A percentile compares a stretch with the other conserved stretches of the same genome.
Conservation (phyloP, 2,797 vertebrate genomes). For the Scyliorhinus canicula region DNA sequence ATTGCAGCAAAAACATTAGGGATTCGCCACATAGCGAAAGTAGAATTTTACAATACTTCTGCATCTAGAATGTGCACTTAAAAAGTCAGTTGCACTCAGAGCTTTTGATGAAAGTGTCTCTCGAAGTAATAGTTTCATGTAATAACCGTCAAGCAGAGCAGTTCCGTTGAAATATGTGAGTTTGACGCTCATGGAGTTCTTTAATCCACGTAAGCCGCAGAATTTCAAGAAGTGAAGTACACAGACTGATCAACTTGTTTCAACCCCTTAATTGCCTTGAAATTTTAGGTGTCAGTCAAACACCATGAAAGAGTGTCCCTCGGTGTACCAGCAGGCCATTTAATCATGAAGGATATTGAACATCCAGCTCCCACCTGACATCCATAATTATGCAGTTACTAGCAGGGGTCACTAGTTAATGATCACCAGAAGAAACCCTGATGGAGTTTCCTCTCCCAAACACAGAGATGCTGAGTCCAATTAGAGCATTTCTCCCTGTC, state of each 20-base stretch:
- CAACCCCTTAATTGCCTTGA: neutral
- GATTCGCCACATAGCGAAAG: neutral
- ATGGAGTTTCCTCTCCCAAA: neutral
- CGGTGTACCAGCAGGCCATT: neutral
- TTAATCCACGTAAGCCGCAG: neutral
- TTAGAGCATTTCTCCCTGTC: neutral
- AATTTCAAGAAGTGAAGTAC: neutral
- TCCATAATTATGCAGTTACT: neutral
- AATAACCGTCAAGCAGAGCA: neutral
- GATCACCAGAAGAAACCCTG: neutral
- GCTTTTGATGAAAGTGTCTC: neutral
- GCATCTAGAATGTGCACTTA: too few species aligned
- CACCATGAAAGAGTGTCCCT: neutral
- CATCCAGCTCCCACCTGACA: conserved; percentile 10
- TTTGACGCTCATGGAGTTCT: neutral
- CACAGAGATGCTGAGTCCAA: neutral
- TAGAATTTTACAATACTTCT: neutral
- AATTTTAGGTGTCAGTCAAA: neutral
- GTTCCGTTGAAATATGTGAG: neutral
- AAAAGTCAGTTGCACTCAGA: neutral
- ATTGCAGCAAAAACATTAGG: neutral
- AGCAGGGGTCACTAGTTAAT: neutral
- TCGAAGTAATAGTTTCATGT: neutral
- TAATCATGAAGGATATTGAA: neutral
- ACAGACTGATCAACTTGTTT: neutral